A percentile compares a stretch with the other conserved stretches of the same genome.
phyloP scores from a whole-genome alignment of 2,888 invertebrate genomes.

The Drosophila percnosoma region DNA sequence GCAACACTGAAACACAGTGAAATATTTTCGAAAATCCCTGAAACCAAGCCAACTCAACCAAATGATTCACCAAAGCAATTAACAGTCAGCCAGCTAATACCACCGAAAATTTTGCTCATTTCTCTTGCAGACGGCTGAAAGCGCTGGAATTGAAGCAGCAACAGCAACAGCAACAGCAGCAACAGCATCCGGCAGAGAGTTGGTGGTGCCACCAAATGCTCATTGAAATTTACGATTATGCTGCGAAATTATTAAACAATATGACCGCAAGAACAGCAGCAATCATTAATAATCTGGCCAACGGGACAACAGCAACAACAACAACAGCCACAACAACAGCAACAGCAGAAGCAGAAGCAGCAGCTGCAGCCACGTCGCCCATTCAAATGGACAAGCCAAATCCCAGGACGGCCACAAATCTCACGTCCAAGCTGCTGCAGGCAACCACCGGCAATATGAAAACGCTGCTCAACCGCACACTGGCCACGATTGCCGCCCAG shows the following conservation, averaged over 20 bases:
- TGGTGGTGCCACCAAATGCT: conserved; percentile 57
- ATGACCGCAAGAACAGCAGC: conserved; percentile 65
- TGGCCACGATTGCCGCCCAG: conserved; percentile 66
- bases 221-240: conserved; percentile 79
- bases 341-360: conserved; percentile 1
- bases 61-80: conserved; percentile 66
- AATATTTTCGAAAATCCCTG: conserved; percentile 6
- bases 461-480: conserved; percentile 69
- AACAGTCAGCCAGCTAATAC: conserved; percentile 34
- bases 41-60: conserved; percentile 5
- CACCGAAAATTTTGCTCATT: conserved; percentile 32
- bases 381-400: conserved; percentile 14
- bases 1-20: conserved; percentile 13
- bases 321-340: background rate
- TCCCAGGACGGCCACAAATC: conserved; percentile 57
- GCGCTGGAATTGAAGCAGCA: conserved; percentile 5
- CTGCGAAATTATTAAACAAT: conserved; percentile 77
- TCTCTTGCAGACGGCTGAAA: conserved; percentile 54
- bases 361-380: conserved; percentile 24
- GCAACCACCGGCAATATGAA: conserved; percentile 69
- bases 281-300: conserved; percentile 61
- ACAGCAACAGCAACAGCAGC: background rate
- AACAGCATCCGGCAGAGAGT: background rate
- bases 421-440: conserved; percentile 60
- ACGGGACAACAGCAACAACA: conserved; percentile 14